Conservation (phyloP, 2,888 invertebrate species). For the Clepsis dumicolana region DNA sequence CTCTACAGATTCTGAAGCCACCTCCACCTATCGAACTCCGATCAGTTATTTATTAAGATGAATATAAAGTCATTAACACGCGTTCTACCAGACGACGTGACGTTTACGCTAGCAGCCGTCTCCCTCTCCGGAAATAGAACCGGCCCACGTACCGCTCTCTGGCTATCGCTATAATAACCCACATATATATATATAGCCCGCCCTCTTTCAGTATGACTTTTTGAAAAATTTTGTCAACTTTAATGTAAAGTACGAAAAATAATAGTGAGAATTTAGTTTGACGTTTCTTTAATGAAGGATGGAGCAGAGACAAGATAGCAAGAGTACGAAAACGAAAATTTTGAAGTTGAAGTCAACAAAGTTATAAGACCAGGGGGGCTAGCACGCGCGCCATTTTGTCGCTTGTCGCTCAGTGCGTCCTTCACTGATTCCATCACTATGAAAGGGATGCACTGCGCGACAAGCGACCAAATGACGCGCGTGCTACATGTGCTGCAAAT, state of each 20-base stretch:
- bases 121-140: conserved; percentile 30
- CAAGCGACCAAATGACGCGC: too few species aligned
- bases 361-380: too few species aligned
- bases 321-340: too few species aligned
- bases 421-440: too few species aligned
- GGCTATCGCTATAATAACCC: conserved; percentile 28
- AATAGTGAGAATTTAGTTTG: neutral
- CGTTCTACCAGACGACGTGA: conserved; percentile 6
- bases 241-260: neutral
- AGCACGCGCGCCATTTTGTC: too few species aligned
- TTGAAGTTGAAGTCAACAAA: too few species aligned
- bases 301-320: too few species aligned
- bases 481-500: too few species aligned
- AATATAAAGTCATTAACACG: conserved; percentile 23
- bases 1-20: too few species aligned
- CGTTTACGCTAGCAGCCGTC: conserved; percentile 31
- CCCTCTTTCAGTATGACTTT: conserved; percentile 24
- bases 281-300: too few species aligned
- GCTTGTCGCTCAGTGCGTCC: too few species aligned
- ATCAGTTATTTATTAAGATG: neutral
- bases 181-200: conserved; percentile 38
- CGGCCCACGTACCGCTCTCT: conserved; percentile 37
- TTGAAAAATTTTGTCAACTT: neutral
- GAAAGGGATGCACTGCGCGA: too few species aligned
- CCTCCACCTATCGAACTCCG: neutral